Percentiles rank a stretch among this genome's conserved stretches.
These are phyloP conservation scores for Argya squamiceps DNA, from an alignment of 2,797 vertebrate genomes.

Conservation along the genomic window DNA sequence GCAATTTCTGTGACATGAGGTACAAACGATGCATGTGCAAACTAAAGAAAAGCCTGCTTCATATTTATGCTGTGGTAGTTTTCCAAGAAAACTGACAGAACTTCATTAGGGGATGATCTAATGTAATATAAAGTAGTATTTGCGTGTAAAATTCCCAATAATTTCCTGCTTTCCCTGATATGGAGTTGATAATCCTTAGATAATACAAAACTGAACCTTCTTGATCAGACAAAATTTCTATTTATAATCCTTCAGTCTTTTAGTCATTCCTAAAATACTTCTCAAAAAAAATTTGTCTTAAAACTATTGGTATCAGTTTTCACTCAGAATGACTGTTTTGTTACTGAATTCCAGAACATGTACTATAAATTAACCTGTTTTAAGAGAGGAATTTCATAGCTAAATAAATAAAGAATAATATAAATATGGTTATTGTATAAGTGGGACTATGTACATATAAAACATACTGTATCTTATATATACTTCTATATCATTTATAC, in stretches of 20 bases:
- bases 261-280: neutral
- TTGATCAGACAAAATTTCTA: neutral
- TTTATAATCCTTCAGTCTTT: neutral
- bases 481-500: neutral
- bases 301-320: neutral
- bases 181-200: neutral
- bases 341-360: neutral
- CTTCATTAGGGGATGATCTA: neutral
- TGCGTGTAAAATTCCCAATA: neutral
- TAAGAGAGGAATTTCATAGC: neutral
- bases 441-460: neutral
- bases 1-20: neutral
- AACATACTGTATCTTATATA: neutral
- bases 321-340: neutral
- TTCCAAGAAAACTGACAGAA: neutral
- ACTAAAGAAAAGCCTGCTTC: neutral
- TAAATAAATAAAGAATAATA: neutral
- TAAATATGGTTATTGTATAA: neutral
- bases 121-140: neutral
- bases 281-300: neutral
- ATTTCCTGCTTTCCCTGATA: neutral
- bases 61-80: neutral
- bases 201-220: neutral
- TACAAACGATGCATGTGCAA: neutral
- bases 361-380: neutral